These are phyloP conservation scores for Andricus quercusramuli DNA, from an alignment of 2,888 invertebrate species.

Conservation along the genomic window DNA sequence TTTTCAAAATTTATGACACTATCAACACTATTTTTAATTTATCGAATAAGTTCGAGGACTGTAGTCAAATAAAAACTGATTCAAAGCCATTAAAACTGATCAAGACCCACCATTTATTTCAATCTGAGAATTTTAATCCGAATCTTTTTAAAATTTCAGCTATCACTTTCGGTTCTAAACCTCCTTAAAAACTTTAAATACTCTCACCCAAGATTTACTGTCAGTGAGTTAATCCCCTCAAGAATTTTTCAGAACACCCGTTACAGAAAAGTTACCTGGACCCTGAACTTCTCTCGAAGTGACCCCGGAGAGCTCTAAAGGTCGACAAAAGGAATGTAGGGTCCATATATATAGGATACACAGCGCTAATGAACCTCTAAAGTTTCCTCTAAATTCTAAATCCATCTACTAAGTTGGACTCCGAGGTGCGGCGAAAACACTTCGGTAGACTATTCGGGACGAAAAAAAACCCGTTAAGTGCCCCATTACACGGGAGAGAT, in stretches of 20 bases:
- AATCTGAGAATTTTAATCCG: neutral
- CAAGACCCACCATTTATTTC: too few species aligned
- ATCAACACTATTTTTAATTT: too few species aligned
- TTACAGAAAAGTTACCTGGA: conserved; percentile 58
- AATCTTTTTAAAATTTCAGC: neutral
- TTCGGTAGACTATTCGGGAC: conserved; percentile 46
- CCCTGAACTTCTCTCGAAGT: conserved; percentile 60
- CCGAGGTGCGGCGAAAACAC: conserved; percentile 47
- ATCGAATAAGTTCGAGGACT: too few species aligned
- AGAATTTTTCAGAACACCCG: conserved; percentile 51
- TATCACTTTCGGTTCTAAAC: neutral
- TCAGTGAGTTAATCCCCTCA: conserved; percentile 2
- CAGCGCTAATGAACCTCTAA: conserved; percentile 73
- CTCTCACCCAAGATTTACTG: conserved; percentile 6
- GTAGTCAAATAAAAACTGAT: too few species aligned
- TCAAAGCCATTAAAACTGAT: too few species aligned
- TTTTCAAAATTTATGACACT: too few species aligned
- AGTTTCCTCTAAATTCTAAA: conserved; percentile 43
- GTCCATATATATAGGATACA: conserved; percentile 56
- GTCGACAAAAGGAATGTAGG: conserved; percentile 73
- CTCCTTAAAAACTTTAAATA: neutral
- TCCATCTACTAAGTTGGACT: conserved; percentile 33
- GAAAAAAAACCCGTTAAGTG: conserved; percentile 49
- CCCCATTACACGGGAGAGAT: conserved; percentile 53
- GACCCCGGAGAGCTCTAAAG: conserved; percentile 69